A percentile compares a stretch with the other conserved stretches of the same genome.
Evolutionary conservation across 2,113 vertebrate species (phyloP).

Genomic region (Etheostoma spectabile): DNA sequence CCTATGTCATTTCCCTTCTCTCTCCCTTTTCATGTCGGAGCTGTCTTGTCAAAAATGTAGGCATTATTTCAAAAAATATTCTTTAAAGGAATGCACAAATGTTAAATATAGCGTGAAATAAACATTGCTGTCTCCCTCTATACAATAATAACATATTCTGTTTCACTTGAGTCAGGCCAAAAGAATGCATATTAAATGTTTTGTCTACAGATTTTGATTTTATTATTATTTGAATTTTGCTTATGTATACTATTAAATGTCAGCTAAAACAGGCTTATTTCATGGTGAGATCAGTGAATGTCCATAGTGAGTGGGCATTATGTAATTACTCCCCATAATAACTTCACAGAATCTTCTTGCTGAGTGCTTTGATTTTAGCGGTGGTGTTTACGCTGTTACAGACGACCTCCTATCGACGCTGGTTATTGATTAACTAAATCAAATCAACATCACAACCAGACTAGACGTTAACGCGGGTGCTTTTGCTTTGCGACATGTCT

Average conservation of each 20-base stretch:
- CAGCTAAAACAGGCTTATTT: background rate
- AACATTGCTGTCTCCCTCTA: background rate
- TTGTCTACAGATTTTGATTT: too few relatives aligned
- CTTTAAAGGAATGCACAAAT: background rate
- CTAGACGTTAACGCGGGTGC: background rate
- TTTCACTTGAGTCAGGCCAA: background rate
- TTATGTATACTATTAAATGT: background rate
- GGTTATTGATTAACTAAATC: slow-evolving; percentile 26
- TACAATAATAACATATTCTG: background rate
- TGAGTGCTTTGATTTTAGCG: too few relatives aligned
- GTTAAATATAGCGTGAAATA: background rate
- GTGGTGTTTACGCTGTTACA: background rate
- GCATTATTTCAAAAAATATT: too few relatives aligned
- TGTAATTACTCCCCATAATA: background rate
- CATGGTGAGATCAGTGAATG: background rate
- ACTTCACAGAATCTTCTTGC: background rate
- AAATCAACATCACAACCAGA: slow-evolving; percentile 12
- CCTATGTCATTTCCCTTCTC: too few relatives aligned
- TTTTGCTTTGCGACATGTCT: background rate
- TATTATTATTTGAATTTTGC: background rate
- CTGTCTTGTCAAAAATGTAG: too few relatives aligned
- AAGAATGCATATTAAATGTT: too few relatives aligned
- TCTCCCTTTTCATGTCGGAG: too few relatives aligned
- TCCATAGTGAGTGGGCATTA: background rate
- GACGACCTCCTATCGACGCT: background rate